Evolutionary conservation across 2,888 invertebrate genomes (phyloP).

Genomic region (Zaprionus obscuricornis): DNA sequence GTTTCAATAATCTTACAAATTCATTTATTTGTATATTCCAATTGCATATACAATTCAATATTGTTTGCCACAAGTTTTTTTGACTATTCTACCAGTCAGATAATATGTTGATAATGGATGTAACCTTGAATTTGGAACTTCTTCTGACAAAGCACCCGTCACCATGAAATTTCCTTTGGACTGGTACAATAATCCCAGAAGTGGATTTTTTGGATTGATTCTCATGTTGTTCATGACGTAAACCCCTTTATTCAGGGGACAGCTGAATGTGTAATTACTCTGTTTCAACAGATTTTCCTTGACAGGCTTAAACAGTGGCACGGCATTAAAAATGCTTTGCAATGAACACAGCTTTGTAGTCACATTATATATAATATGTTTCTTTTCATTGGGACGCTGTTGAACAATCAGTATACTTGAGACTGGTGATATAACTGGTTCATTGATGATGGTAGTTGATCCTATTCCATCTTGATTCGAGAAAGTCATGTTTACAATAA

Average conservation of each 20-base stretch:
- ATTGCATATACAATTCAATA: constrained; percentile 27
- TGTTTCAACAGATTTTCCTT: constrained; percentile 57
- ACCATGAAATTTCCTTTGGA: constrained; percentile 49
- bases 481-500: constrained; percentile 72
- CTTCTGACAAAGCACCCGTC: constrained; percentile 57
- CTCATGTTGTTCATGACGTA: constrained; percentile 66
- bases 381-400: constrained; percentile 35
- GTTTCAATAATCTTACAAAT: too few relatives aligned
- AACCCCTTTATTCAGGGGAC: constrained; percentile 60
- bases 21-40: too few relatives aligned
- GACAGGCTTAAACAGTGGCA: constrained; percentile 66
- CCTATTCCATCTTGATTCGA: constrained; percentile 43
- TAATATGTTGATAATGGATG: constrained; percentile 54
- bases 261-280: constrained; percentile 64
- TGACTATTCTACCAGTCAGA: constrained; percentile 46
- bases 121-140: constrained; percentile 29
- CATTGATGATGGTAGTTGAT: constrained; percentile 63
- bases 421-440: constrained; percentile 49
- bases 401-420: constrained; percentile 45
- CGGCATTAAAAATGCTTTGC: constrained; percentile 47
- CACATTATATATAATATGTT: constrained; percentile 56
- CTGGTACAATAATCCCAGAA: constrained; percentile 51
- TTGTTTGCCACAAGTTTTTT: constrained; percentile 46
- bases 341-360: constrained; percentile 62
- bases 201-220: constrained; percentile 57